Base-by-base conservation (phyloP, 2,797 vertebrate genomes). In the Pangasius sanitwongsei region DNA sequence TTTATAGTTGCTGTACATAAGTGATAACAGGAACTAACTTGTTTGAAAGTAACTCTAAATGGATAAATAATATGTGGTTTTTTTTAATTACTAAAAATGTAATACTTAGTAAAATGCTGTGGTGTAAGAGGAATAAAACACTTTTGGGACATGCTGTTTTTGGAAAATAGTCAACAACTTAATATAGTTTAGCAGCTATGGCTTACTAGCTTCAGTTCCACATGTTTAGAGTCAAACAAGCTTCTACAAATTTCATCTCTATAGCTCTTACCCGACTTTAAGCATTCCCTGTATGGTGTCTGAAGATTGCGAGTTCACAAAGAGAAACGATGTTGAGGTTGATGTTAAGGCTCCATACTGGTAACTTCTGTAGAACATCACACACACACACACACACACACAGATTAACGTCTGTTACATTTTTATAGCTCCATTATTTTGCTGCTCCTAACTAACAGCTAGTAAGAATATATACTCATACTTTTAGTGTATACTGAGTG, bases 211-310 rank as follows among this genome's bases (percentile, higher is more conserved):
- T 72, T 72, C 34, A 3, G 16, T 34, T 69, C 31, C 6, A 6
- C 67, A 7, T 34, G 31, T 69, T 34, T 69, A 34, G 31, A 23
- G 23, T 9, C 23, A 63, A 63, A 63, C 7, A 9, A 28, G 63
- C 9, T 65, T 65, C 63, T 65, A 65, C 2, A 28, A 75, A 75
- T 20, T 75, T 25, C 20, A 25, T 11, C 12, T 83, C 48, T 78
- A 16, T 2, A 57, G 20, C 25, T 48, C 91, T 85, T 90, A 94
- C 93, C 86, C 91, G 67, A 44, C 37, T 20, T 83, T 63, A 65
- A 93, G 69, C 12, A 63, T 87, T 23, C 87, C 92, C 88, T 94
- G 93, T 87, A 93, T 92, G 82, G 48, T 85, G 57, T 84, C 75
- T 67, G 90, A 75, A 25, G 84, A n/a, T 16, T 25, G 44, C 20